A percentile compares a stretch with the other conserved stretches of the same genome.
phyloP scores from a whole-genome alignment of 2,888 invertebrate species.

The Sphecodes monilicornis region DNA sequence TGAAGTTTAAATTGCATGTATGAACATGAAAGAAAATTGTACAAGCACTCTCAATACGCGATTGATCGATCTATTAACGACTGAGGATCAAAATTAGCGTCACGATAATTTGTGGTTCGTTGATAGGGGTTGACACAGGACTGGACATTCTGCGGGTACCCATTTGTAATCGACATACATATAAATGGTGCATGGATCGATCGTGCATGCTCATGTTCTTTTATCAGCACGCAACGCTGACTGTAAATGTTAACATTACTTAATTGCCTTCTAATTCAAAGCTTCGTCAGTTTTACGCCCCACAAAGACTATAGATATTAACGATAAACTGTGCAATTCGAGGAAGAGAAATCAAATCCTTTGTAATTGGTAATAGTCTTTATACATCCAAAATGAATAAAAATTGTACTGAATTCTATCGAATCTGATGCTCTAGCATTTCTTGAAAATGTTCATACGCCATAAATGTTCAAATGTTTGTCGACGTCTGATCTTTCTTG shows the following conservation, averaged over 20 bases:
- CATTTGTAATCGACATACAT: slow-evolving; percentile 37
- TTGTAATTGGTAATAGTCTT: too few species aligned
- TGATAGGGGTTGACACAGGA: slow-evolving; percentile 55
- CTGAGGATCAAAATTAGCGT: slow-evolving; percentile 37
- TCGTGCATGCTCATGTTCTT: slow-evolving; percentile 12
- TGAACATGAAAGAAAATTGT: not conserved
- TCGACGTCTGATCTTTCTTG: too few species aligned
- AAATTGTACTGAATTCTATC: too few species aligned
- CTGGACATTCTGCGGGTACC: slow-evolving; percentile 62
- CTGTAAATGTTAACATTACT: not conserved
- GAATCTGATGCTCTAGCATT: too few species aligned
- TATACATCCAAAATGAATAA: too few species aligned
- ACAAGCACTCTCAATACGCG: not conserved
- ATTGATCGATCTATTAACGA: not conserved
- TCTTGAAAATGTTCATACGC: too few species aligned
- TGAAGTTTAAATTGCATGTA: not conserved
- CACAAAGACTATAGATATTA: not conserved
- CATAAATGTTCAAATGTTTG: too few species aligned
- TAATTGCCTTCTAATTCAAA: slow-evolving; percentile 9
- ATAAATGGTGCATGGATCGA: slow-evolving; percentile 21
- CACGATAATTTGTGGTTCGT: slow-evolving; percentile 30
- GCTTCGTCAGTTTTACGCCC: not conserved
- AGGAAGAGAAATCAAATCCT: too few species aligned
- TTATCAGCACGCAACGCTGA: not conserved
- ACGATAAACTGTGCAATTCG: not conserved